A percentile compares a stretch with the other conserved stretches of the same genome.
These are phyloP conservation scores for Orthosia gracilis DNA, from an alignment of 2,888 invertebrate species.

Conservation along the genomic window DNA sequence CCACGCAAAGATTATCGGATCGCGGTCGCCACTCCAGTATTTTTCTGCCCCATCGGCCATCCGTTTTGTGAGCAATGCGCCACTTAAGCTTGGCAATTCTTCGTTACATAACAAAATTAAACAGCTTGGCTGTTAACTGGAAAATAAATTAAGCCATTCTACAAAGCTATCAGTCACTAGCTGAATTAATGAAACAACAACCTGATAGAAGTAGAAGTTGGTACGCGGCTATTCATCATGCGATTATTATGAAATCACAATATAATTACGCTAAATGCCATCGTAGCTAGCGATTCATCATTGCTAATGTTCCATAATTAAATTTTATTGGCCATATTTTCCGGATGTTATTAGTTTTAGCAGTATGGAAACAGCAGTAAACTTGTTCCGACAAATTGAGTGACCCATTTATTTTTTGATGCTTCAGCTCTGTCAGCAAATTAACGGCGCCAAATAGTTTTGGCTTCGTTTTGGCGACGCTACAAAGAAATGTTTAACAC, in stretches of 20 bases:
- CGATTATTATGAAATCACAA: slow-evolving; percentile 86
- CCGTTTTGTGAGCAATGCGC: too few relatives aligned
- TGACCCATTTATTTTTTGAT: slow-evolving; percentile 57
- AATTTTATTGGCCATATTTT: slow-evolving; percentile 83
- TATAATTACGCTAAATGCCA: slow-evolving; percentile 84
- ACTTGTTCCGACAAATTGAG: slow-evolving; percentile 49
- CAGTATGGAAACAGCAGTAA: slow-evolving; percentile 40
- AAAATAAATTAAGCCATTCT: slow-evolving; percentile 68
- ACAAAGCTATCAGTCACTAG: slow-evolving; percentile 73
- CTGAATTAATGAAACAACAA: slow-evolving; percentile 76
- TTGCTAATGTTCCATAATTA: slow-evolving; percentile 83
- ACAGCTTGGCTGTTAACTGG: slow-evolving; percentile 20
- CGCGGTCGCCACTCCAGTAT: too few relatives aligned
- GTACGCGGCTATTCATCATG: slow-evolving; percentile 81
- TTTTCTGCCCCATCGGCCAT: too few relatives aligned
- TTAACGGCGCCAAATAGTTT: slow-evolving; percentile 63
- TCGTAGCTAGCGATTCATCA: slow-evolving; percentile 80
- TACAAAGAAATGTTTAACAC: slow-evolving; percentile 51
- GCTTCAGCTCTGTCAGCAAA: slow-evolving; percentile 49
- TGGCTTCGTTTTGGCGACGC: slow-evolving; percentile 55
- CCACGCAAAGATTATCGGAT: too few relatives aligned
- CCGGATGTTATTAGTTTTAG: slow-evolving; percentile 68
- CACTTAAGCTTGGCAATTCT: too few relatives aligned
- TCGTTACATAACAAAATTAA: slow-evolving; percentile 19
- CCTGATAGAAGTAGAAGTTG: slow-evolving; percentile 78